Conservation (phyloP, 2,113 vertebrate genomes). For the Tragelaphus buxtoni region DNA sequence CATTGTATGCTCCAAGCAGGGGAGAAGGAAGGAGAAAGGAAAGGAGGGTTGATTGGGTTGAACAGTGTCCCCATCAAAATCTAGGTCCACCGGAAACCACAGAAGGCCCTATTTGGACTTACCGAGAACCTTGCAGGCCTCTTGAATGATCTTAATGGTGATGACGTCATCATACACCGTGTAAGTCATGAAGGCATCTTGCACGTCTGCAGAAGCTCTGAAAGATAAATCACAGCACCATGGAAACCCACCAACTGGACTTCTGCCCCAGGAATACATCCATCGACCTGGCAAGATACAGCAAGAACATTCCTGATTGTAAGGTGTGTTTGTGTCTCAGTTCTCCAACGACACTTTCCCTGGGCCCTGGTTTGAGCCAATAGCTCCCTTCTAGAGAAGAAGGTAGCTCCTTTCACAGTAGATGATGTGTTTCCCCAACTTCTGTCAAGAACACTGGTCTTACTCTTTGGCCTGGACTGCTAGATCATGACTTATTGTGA, state of each 20-base stretch:
- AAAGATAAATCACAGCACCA: background rate
- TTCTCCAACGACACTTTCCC: background rate
- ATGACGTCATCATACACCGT: slow-evolving; percentile 81
- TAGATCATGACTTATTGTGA: background rate
- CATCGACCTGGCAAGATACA: background rate
- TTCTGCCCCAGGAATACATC: background rate
- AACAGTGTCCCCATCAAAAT: background rate
- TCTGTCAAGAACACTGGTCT: background rate
- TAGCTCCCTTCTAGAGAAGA: background rate
- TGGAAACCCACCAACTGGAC: background rate
- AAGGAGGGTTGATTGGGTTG: background rate
- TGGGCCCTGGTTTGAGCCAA: background rate
- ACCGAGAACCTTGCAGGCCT: slow-evolving; percentile 81
- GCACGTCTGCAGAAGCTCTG: slow-evolving; percentile 76
- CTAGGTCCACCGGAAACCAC: background rate
- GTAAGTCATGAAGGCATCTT: slow-evolving; percentile 84
- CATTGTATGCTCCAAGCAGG: background rate
- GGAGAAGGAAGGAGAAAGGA: background rate
- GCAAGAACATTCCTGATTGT: background rate
- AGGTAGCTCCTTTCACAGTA: background rate
- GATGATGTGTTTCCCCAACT: background rate
- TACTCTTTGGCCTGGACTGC: background rate
- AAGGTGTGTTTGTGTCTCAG: background rate
- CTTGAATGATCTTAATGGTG: slow-evolving; percentile 80
- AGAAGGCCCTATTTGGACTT: slow-evolving; percentile 39